phyloP scores from a whole-genome alignment of 2,888 invertebrate species.

The Hirtodrosophila alboralis region DNA sequence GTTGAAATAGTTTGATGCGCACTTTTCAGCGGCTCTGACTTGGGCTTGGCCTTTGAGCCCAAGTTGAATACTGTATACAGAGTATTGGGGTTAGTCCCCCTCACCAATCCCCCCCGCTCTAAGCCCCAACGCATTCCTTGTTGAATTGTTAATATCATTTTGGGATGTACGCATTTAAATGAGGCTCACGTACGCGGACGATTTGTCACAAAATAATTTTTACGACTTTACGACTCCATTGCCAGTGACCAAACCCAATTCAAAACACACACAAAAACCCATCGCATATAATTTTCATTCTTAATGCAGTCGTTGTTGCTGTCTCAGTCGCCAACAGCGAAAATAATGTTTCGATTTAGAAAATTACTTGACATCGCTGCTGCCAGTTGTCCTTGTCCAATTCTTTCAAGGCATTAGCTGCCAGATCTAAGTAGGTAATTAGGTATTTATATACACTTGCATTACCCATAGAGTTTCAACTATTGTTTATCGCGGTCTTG shows the following conservation, averaged over 20 bases:
- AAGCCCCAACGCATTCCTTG: slow-evolving; percentile 39
- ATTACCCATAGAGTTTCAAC: not conserved
- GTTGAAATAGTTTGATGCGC: slow-evolving; percentile 78
- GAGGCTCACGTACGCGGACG: slow-evolving; percentile 83
- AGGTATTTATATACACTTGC: not conserved
- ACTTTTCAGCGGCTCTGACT: slow-evolving; percentile 70
- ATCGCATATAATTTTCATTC: slow-evolving; percentile 56
- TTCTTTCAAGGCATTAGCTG: slow-evolving; percentile 30
- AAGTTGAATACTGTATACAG: slow-evolving; percentile 1
- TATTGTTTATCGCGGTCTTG: slow-evolving; percentile 53
- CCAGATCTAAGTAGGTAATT: not conserved
- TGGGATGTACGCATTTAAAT: slow-evolving; percentile 76
- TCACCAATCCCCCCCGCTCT: slow-evolving; percentile 1
- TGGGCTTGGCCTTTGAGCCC: slow-evolving; percentile 67
- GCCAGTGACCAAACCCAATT: slow-evolving; percentile 59
- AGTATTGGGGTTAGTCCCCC: slow-evolving; percentile 5
- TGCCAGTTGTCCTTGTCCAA: slow-evolving; percentile 32
- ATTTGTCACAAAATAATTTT: slow-evolving; percentile 84
- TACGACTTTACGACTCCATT: slow-evolving; percentile 82
- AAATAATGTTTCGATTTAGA: slow-evolving; percentile 61
- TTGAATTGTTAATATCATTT: slow-evolving; percentile 78
- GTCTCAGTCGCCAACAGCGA: slow-evolving; percentile 60
- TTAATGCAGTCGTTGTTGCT: slow-evolving; percentile 16
- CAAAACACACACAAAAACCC: slow-evolving; percentile 12
- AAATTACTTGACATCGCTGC: slow-evolving; percentile 33